Base-by-base conservation (phyloP, 2,888 invertebrate species). In the Idaea dimidiata region DNA sequence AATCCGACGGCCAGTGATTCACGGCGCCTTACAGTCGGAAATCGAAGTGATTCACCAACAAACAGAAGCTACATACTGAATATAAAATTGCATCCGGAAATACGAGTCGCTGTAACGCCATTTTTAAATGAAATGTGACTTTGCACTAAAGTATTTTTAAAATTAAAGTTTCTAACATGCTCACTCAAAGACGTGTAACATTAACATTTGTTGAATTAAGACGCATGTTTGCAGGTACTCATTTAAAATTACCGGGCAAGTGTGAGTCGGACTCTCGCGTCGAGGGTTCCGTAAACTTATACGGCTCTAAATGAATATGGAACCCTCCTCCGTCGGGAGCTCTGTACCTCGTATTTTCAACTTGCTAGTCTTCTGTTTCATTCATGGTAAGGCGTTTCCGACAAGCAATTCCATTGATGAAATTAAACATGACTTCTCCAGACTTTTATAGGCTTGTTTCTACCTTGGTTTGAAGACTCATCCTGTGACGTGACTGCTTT, bases 41-140 rank as follows among this genome's bases (percentile, higher is more conserved):
- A 72, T 64, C 61, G 63, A 17, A n/a, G 66, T 74, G 74, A 74
- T 66, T 74, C 74, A 74, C 62, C 61, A 68, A 70, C 70, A 72
- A 72, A 63, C 67, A 62, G 64, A 54, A 54, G 63, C 59, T 64
- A 62, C 24, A 24, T 24, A 24, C 58, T 62, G 59, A 57, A 66
- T 67, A 65, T 69, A 71, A 61, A 64, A 64, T 65, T 58, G 54
- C 53, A 61, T 57, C 43, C 43, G 43, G 43, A 59, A 55, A 7
- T 57, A 65, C 58, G 33, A 56, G 18, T 16, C 6, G 10, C 14
- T 43, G 10, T 43, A 43, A 43, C 8, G 43, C 43, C 10, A 43
- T 43, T 43, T 14, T 43, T 14, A 43, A 43, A 43, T 8, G 7
- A 8, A 14, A 14, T 14, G 43, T 14, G 43, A 43, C 14, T 43